phyloP scores from a whole-genome alignment of 2,113 vertebrate genomes.

The Pao palembangensis region DNA sequence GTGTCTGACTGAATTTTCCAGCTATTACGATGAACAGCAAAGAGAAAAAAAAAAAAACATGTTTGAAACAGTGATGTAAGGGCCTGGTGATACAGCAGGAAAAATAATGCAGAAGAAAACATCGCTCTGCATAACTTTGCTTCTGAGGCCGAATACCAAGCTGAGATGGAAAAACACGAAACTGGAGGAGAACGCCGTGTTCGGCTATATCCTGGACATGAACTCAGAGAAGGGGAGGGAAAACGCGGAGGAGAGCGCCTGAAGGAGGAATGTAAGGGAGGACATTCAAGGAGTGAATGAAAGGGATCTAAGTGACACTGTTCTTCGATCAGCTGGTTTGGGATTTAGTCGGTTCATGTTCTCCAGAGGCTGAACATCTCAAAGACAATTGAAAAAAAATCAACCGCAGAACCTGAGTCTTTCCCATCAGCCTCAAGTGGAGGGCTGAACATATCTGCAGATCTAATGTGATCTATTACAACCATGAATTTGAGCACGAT shows the following conservation, averaged over 20 bases:
- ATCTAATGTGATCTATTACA: too few species aligned
- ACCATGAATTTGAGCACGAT: too few species aligned
- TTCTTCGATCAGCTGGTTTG: conserved; percentile 3
- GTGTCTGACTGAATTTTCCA: not conserved
- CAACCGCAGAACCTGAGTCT: not conserved
- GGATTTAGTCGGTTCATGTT: not conserved
- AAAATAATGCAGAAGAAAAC: conserved; percentile 51
- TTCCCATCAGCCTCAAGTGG: not conserved
- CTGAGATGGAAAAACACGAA: conserved; percentile 56
- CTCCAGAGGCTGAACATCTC: not conserved
- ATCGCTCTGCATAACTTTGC: conserved; percentile 23
- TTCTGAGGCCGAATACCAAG: conserved; percentile 40
- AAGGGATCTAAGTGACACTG: conserved; percentile 22
- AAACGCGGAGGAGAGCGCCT: conserved; percentile 18
- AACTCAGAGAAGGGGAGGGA: conserved; percentile 29
- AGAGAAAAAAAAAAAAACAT: conserved; percentile 13
- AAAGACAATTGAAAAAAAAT: not conserved
- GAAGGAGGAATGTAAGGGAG: conserved; percentile 40
- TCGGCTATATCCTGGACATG: conserved; percentile 42
- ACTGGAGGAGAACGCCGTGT: conserved; percentile 56
- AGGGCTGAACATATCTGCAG: too few species aligned
- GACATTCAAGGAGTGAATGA: conserved; percentile 22
- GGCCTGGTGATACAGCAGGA: conserved; percentile 24
- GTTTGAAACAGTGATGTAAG: conserved; percentile 24
- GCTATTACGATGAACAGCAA: conserved; percentile 14